phyloP scores from a whole-genome alignment of 2,113 vertebrate genomes.

The Sciurus niger region DNA sequence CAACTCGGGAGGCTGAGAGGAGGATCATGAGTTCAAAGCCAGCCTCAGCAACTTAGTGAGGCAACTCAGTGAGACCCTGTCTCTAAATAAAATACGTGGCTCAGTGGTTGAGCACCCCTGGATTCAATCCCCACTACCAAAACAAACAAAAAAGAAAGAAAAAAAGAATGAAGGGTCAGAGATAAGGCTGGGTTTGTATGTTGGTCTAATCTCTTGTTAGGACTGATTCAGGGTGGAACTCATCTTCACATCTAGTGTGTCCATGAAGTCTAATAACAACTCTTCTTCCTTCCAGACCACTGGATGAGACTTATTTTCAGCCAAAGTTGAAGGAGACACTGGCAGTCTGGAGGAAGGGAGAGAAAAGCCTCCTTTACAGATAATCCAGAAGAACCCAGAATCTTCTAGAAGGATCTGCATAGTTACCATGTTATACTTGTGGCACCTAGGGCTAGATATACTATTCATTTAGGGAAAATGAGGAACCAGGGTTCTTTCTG shows the following conservation, averaged over 20 bases:
- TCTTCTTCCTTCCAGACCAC: not conserved
- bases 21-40: no score
- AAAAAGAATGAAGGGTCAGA: not conserved
- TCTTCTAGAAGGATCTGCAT: not conserved
- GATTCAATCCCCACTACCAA: no score
- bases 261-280: not conserved
- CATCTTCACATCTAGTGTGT: not conserved
- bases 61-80: no score
- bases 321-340: not conserved
- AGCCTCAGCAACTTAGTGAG: no score
- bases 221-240: not conserved
- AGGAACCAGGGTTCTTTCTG: not conserved
- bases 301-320: not conserved
- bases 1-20: no score
- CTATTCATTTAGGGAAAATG: not conserved
- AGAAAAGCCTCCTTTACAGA: not conserved
- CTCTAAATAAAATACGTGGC: no score
- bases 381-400: not conserved
- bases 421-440: rapidly evolving
- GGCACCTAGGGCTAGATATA: not conserved
- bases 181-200: not conserved
- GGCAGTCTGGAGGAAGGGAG: not conserved
- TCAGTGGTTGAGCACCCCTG: no score
- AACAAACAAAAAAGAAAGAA: no score
- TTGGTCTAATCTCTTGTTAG: not conserved